phyloP scores from a whole-genome alignment of 2,888 invertebrate species.

The Crematogaster levior region DNA sequence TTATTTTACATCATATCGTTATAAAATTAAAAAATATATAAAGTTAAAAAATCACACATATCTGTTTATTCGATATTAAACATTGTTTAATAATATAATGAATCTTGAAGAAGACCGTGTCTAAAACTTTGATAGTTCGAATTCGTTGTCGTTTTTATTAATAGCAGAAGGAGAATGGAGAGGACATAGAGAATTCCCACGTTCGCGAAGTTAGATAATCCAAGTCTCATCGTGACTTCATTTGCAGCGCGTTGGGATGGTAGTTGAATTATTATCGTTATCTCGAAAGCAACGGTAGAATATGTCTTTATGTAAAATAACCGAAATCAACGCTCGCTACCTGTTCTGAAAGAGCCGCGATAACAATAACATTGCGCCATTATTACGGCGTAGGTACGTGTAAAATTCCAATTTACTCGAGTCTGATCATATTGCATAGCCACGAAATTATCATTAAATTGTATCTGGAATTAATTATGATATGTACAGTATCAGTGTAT shows the following conservation, averaged over 20 bases:
- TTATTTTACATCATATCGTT: background rate
- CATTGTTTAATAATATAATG: background rate
- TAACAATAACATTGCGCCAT: background rate
- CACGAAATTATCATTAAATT: slow-evolving; percentile 5
- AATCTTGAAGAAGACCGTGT: background rate
- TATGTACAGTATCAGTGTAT: background rate
- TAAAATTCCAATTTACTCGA: slow-evolving; percentile 4
- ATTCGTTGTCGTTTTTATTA: slow-evolving; percentile 16
- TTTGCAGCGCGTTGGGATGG: slow-evolving; percentile 10
- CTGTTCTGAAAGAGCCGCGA: background rate
- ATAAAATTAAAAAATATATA: background rate
- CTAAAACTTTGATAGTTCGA: slow-evolving; percentile 1
- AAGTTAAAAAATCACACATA: background rate
- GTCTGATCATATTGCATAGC: background rate
- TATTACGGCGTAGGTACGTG: background rate
- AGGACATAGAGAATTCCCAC: slow-evolving; percentile 2
- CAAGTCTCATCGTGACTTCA: slow-evolving; percentile 36
- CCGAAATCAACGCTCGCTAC: slow-evolving; percentile 11
- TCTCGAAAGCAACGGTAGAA: slow-evolving; percentile 18
- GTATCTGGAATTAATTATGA: slow-evolving; percentile 3
- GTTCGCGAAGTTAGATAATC: slow-evolving; percentile 26
- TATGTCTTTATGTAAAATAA: slow-evolving; percentile 4
- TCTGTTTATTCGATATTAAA: background rate
- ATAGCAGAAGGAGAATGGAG: slow-evolving; percentile 2
- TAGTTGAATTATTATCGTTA: slow-evolving; percentile 39